A percentile compares a stretch with the other conserved stretches of the same genome.
These are phyloP conservation scores for Stegodyphus dumicola DNA, from an alignment of 1,140 invertebrate species.

Conservation along the genomic window DNA sequence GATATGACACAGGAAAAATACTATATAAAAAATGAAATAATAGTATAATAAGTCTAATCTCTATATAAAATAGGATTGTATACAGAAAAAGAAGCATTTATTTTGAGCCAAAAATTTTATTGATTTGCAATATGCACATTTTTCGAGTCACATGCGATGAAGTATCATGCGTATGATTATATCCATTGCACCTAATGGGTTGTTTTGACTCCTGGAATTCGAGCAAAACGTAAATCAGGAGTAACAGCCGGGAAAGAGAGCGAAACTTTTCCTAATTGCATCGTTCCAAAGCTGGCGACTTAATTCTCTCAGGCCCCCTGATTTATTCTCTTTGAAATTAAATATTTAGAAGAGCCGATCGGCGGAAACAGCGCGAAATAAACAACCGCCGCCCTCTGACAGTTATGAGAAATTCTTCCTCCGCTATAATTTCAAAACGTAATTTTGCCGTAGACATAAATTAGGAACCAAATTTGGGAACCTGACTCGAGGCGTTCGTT, in stretches of 20 bases:
- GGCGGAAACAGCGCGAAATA: slow-evolving; percentile 27
- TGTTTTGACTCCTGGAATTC: slow-evolving; percentile 18
- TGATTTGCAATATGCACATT: too few relatives aligned
- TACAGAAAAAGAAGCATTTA: too few relatives aligned
- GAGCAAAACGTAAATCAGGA: background rate
- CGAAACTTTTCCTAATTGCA: slow-evolving; percentile 19
- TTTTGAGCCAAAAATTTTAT: too few relatives aligned
- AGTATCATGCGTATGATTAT: too few relatives aligned
- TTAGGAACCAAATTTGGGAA: slow-evolving; percentile 44
- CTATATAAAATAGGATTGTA: too few relatives aligned
- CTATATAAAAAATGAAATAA: too few relatives aligned
- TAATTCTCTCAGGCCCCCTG: slow-evolving; percentile 26
- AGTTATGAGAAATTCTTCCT: slow-evolving; percentile 62
- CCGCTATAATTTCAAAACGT: slow-evolving; percentile 60
- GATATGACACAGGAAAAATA: too few relatives aligned
- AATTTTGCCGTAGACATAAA: slow-evolving; percentile 61
- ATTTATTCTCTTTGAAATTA: slow-evolving; percentile 60
- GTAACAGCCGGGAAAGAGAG: background rate
- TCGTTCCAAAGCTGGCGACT: slow-evolving; percentile 3
- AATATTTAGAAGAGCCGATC: slow-evolving; percentile 51
- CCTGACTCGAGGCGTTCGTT: slow-evolving; percentile 48
- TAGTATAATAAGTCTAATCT: too few relatives aligned
- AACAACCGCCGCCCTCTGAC: slow-evolving; percentile 51
- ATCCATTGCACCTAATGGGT: too few relatives aligned
- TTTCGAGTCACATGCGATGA: too few relatives aligned